Evolutionary conservation across 2,888 invertebrate species (phyloP), one percentile per base, ranked within the genome.

Genomic region (Nycteola revayana): DNA sequence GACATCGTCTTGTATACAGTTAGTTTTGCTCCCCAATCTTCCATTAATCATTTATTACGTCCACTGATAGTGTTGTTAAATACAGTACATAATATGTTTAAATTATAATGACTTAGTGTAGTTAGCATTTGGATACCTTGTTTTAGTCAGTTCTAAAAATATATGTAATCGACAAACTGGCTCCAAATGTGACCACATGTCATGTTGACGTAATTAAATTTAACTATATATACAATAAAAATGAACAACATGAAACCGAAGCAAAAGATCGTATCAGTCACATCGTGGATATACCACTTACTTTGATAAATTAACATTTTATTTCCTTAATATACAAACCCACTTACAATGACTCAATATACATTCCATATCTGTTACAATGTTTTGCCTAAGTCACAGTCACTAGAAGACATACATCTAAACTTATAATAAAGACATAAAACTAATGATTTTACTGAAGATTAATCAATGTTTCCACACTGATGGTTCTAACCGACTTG

Each of bases 11-110:
- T 49, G 42, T 59, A 59, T 57, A 68, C 58, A 55, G 42, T 80
- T 83, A 84, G 80, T 72, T 84, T 84, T 84, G 82, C 70, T 82
- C 81, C 82, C 75, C 82, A 82, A 80, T 73, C 35, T 52, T 57
- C 60, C 62, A 64, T 66, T 67, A 60, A 43, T 60, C 47, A 39
- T 82, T 77, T 82, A 83, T 75, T 79, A 67, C 63, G 31, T 66
- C 44, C 60, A 70, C 49, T 64, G 57, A 70, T 51, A 64, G 42
- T 59, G 58, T 49, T 58, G 42, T 66, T 63, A 63, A 53, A 60
- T 70, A 71, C 64, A 67, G 57, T 62, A 61, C 56, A 42, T 60
- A 59, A 33, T 39, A 57, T 34, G 37, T 61, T 66, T 66, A 66
- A 57, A 71, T 64, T 67, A 63, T 50, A 62, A 54, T 66, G 66